Conservation (phyloP, 2,797 vertebrate genomes). For the Phoxinus dragarum region DNA sequence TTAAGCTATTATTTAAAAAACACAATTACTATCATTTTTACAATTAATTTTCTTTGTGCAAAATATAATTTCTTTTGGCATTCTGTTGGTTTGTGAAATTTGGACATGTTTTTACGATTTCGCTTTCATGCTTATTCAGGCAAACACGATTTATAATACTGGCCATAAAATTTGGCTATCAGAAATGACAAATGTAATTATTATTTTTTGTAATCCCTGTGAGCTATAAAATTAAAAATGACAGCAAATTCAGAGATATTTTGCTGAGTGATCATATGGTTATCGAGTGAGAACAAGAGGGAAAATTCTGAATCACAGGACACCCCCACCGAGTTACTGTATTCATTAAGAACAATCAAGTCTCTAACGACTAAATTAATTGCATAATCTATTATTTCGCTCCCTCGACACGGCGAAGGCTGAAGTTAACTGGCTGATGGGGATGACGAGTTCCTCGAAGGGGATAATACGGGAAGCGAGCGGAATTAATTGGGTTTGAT, state of each 20-base stretch:
- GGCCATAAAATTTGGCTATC: not conserved
- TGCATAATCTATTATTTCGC: slow-evolving; percentile 80
- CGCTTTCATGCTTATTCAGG: not conserved
- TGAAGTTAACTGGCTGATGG: slow-evolving; percentile 82
- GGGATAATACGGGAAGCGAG: slow-evolving; percentile 85
- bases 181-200: not conserved
- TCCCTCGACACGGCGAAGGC: slow-evolving; percentile 73
- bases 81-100: not conserved
- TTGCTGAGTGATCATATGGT: slow-evolving; percentile 49
- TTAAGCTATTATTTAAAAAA: not conserved
- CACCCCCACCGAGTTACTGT: slow-evolving; percentile 60
- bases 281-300: slow-evolving; percentile 34
- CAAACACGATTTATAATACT: not conserved
- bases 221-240: not conserved
- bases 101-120: not conserved
- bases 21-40: not conserved
- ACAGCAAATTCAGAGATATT: not conserved
- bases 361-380: slow-evolving; percentile 83
- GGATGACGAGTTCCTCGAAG: slow-evolving; percentile 73
- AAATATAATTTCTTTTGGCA: not conserved
- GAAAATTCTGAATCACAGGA: slow-evolving; percentile 42
- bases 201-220: not conserved
- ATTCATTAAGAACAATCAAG: slow-evolving; percentile 80
- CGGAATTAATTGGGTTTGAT: slow-evolving; percentile 91
- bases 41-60: not conserved